These are phyloP conservation scores for Aurelia sp. DNA, from an alignment of 30 jellyfish, hydroid and myxozoan genomes.

Conservation along the genomic window DNA sequence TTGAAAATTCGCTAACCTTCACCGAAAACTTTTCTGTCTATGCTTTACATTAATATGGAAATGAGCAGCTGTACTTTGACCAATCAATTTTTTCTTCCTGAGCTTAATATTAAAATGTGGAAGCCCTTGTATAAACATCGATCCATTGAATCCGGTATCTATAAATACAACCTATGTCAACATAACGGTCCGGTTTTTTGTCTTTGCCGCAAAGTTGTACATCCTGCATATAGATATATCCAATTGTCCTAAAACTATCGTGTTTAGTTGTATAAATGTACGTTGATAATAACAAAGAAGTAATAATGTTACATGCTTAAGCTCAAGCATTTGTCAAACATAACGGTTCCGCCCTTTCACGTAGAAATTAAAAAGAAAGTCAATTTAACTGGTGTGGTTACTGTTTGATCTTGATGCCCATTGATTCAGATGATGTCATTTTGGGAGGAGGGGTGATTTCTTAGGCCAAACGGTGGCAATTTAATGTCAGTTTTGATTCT, in stretches of 20 bases:
- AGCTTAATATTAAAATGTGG: too few species aligned
- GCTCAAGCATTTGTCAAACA: constrained; percentile 33
- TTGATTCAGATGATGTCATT: too few species aligned
- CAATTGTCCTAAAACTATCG: constrained; percentile 40
- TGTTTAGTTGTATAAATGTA: constrained; percentile 49
- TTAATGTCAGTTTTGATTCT: too few species aligned
- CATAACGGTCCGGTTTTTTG: constrained; percentile 81
- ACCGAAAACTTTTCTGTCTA: too few species aligned
- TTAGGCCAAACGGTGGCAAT: too few species aligned
- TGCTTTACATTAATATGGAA: too few species aligned
- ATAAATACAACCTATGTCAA: constrained; percentile 20
- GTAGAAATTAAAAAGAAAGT: neutral
- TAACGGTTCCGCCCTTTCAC: constrained; percentile 65
- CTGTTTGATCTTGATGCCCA: too few species aligned
- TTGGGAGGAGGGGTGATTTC: too few species aligned
- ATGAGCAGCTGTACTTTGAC: too few species aligned
- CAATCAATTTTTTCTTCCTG: too few species aligned
- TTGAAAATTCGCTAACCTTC: too few species aligned
- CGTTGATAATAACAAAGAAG: constrained; percentile 39
- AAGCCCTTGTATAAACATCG: constrained; percentile 22
- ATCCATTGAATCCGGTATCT: constrained; percentile 25
- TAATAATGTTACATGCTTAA: neutral
- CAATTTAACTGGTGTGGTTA: too few species aligned
- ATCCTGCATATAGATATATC: constrained; percentile 25
- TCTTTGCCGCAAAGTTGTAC: constrained; percentile 48